Evolutionary conservation across 2,113 vertebrate genomes (phyloP).

Genomic region (Pyrgilauda ruficollis): DNA sequence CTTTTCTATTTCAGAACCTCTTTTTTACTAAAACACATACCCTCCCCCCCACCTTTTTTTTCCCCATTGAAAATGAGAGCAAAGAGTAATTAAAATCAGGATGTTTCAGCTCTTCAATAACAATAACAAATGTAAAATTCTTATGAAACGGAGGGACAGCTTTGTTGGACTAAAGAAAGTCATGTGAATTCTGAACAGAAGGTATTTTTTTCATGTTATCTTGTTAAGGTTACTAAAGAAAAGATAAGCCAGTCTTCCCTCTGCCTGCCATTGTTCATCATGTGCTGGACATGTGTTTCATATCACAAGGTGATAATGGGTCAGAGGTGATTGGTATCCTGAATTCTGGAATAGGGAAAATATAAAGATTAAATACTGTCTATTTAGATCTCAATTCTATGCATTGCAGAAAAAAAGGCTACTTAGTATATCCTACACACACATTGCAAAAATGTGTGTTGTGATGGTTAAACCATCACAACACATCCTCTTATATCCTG

Average conservation of each 20-base stretch:
- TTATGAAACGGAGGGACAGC: not conserved
- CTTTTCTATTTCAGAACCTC: constrained; percentile 7
- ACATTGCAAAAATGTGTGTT: not conserved
- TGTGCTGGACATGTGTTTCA: not conserved
- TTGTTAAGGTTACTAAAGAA: not conserved
- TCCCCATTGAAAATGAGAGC: constrained; percentile 1
- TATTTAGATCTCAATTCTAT: not conserved
- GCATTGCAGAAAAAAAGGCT: not conserved
- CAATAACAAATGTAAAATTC: constrained; percentile 1
- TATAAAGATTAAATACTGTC: not conserved
- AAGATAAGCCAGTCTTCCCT: not conserved
- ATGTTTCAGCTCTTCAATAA: not conserved
- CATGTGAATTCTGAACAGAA: not conserved
- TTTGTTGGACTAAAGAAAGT: not conserved
- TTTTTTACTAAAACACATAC: not conserved
- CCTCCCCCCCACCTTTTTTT: not conserved
- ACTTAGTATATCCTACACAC: not conserved
- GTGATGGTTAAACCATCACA: no score
- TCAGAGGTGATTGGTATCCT: not conserved
- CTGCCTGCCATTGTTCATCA: not conserved
- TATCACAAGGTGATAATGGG: not conserved
- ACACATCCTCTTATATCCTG: not conserved
- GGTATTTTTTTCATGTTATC: not conserved
- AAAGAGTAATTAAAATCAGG: constrained; percentile 5
- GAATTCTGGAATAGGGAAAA: not conserved